These are phyloP conservation scores for Ennomos erosarius DNA, from an alignment of 2,888 invertebrate species.

Conservation along the genomic window DNA sequence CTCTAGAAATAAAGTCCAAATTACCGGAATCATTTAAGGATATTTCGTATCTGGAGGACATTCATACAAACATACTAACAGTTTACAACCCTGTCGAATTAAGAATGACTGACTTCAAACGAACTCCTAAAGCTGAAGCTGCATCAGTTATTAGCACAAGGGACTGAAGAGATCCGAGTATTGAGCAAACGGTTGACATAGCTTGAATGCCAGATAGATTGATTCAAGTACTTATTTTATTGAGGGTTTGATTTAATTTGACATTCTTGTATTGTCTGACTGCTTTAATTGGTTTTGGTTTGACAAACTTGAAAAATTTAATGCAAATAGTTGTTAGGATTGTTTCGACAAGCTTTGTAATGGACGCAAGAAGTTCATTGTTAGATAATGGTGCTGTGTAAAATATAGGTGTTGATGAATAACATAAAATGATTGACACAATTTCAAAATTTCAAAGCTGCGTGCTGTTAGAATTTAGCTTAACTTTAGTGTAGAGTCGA, in stretches of 20 bases:
- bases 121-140: neutral
- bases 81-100: constrained; percentile 14
- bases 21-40: neutral
- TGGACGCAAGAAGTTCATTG: too few species aligned
- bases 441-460: too few species aligned
- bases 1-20: constrained; percentile 9
- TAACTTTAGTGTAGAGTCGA: too few species aligned
- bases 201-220: constrained; percentile 32
- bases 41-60: constrained; percentile 3
- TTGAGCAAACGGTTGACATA: constrained; percentile 30
- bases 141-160: constrained; percentile 4
- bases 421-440: too few species aligned
- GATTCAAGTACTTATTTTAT: constrained; percentile 35
- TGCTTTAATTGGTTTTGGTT: constrained; percentile 4
- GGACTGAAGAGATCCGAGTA: constrained; percentile 1
- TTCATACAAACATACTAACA: neutral
- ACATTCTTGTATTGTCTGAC: constrained; percentile 11
- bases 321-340: neutral
- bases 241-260: constrained; percentile 15
- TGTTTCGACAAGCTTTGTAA: too few species aligned
- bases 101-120: neutral
- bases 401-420: too few species aligned
- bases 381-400: too few species aligned
- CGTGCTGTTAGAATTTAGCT: too few species aligned
- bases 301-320: neutral